These are phyloP conservation scores for Cherax destructor DNA, from an alignment of 1,140 invertebrate genomes.

Conservation along the genomic window DNA sequence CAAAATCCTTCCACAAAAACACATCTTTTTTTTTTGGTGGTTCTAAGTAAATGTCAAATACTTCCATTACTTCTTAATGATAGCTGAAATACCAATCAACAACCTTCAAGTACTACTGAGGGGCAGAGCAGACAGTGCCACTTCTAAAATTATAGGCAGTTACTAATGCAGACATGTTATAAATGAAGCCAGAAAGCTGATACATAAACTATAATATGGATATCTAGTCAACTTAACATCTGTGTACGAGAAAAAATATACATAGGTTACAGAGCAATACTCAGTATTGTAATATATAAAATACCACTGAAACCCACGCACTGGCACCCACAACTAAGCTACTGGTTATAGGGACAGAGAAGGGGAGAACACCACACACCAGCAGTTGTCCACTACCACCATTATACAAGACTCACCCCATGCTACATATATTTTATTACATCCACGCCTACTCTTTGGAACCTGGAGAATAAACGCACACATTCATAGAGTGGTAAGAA, in stretches of 20 bases:
- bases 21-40: not conserved
- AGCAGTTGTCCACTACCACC: slow-evolving; percentile 38
- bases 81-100: slow-evolving; percentile 20
- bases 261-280: slow-evolving; percentile 48
- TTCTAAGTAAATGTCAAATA: not conserved
- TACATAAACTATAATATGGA: slow-evolving; percentile 66
- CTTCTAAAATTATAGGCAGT: slow-evolving; percentile 64
- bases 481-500: slow-evolving; percentile 21
- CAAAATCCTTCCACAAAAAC: not conserved
- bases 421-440: slow-evolving; percentile 17
- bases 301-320: slow-evolving; percentile 64
- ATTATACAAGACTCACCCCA: slow-evolving; percentile 13
- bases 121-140: slow-evolving; percentile 63
- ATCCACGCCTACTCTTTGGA: slow-evolving; percentile 10
- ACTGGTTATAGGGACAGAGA: slow-evolving; percentile 58
- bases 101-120: slow-evolving; percentile 51
- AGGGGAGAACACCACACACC: slow-evolving; percentile 39
- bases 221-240: slow-evolving; percentile 63
- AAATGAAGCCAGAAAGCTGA: slow-evolving; percentile 58
- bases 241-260: slow-evolving; percentile 57
- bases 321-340: slow-evolving; percentile 61
- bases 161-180: slow-evolving; percentile 64
- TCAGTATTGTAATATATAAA: slow-evolving; percentile 60
- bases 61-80: slow-evolving; percentile 13
- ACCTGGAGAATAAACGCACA: slow-evolving; percentile 16